A percentile compares a stretch with the other conserved stretches of the same genome.
These are phyloP conservation scores for Ophion obscuratus DNA, from an alignment of 2,888 invertebrate species.

Conservation along the genomic window DNA sequence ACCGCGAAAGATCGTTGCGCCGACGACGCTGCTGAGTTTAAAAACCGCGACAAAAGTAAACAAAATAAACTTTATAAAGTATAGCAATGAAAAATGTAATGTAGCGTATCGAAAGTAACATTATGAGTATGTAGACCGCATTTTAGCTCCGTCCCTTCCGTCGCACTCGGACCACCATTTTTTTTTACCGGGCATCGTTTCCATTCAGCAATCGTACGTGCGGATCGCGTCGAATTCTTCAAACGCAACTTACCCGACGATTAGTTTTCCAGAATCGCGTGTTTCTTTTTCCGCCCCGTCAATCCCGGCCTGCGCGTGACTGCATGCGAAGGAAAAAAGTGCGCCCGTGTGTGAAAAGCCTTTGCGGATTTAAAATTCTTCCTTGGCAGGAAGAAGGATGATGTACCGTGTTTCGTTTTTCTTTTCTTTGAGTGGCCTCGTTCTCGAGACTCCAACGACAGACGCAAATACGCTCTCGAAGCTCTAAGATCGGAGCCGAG, in stretches of 20 bases:
- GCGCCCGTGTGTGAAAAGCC: not conserved
- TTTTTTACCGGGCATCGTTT: not conserved
- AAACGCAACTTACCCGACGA: not conserved
- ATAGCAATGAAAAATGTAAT: constrained; percentile 36
- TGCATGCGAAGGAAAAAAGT: constrained; percentile 24
- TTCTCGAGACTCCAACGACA: constrained; percentile 79
- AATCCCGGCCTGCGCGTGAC: constrained; percentile 18
- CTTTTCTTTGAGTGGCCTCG: constrained; percentile 81
- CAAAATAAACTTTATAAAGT: constrained; percentile 23
- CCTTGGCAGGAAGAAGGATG: constrained; percentile 70
- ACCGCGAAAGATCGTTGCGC: constrained; percentile 48
- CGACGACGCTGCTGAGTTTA: constrained; percentile 38
- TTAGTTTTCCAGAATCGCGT: constrained; percentile 12
- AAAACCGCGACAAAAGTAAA: constrained; percentile 53
- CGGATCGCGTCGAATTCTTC: not conserved
- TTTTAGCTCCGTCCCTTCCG: constrained; percentile 82
- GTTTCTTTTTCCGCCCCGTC: constrained; percentile 20
- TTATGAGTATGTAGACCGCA: constrained; percentile 75
- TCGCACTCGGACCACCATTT: constrained; percentile 42
- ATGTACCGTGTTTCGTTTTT: constrained; percentile 76
- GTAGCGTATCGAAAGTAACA: constrained; percentile 45
- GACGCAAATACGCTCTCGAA: constrained; percentile 63
- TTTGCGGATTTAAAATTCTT: constrained; percentile 9
- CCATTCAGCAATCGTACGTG: not conserved
- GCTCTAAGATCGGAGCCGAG: constrained; percentile 36